Conservation (phyloP, 2,888 invertebrate genomes). For the Andrena haemorrhoa region DNA sequence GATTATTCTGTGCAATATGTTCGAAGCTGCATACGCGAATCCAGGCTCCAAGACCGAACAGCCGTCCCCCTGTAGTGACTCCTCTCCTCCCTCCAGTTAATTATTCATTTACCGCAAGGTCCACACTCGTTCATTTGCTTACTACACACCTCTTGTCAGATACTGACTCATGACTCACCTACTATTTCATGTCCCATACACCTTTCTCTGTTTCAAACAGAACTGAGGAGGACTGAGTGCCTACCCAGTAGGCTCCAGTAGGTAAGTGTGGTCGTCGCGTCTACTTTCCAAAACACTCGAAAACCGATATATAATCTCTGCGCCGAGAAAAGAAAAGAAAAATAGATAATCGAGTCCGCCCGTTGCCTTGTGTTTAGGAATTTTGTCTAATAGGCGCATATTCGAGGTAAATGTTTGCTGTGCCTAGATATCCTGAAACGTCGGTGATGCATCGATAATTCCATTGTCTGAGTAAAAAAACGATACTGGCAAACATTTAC, state of each 20-base stretch:
- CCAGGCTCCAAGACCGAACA: conserved; percentile 79
- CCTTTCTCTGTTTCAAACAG: conserved; percentile 85
- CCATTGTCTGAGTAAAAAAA: not conserved
- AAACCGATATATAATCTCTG: conserved; percentile 39
- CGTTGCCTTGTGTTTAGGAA: conserved; percentile 53
- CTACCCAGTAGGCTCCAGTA: conserved; percentile 83
- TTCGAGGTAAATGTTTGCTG: conserved; percentile 79
- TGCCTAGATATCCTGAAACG: conserved; percentile 10
- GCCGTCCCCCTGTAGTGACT: conserved; percentile 70
- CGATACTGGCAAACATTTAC: conserved; percentile 76
- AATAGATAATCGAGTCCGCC: conserved; percentile 42
- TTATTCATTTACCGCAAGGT: conserved; percentile 75
- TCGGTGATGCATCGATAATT: not conserved
- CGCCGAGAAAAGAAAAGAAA: conserved; percentile 34
- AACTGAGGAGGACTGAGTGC: conserved; percentile 84
- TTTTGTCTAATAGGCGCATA: conserved; percentile 52
- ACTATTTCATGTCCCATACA: conserved; percentile 83
- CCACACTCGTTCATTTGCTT: conserved; percentile 75
- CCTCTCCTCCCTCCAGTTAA: conserved; percentile 70
- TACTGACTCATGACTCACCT: conserved; percentile 80
- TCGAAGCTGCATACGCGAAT: conserved; percentile 62
- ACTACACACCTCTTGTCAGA: conserved; percentile 77
- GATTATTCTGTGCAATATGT: conserved; percentile 5
- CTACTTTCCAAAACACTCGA: conserved; percentile 73
- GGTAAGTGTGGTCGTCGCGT: conserved; percentile 83